These are phyloP conservation scores for Macaca mulatta DNA, from an alignment of 2,113 vertebrate species.

Conservation along the genomic window DNA sequence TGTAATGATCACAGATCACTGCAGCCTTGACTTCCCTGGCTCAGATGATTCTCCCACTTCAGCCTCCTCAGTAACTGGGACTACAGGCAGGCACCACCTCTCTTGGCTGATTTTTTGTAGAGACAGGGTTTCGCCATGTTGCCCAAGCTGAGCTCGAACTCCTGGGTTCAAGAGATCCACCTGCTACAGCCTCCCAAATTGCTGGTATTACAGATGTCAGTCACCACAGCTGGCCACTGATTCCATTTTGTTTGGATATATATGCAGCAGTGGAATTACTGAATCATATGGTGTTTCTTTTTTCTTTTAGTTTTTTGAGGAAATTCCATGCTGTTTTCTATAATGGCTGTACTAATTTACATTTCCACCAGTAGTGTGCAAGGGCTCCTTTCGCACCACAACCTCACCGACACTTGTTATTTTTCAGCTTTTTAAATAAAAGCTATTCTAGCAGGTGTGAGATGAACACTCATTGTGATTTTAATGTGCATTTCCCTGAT, in stretches of 20 bases:
- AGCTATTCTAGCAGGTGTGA: background rate
- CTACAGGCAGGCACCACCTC: background rate
- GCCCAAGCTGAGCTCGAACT: background rate
- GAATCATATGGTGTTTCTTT: background rate
- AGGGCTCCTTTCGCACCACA: background rate
- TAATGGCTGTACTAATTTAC: background rate
- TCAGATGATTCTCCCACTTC: background rate
- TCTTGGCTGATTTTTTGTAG: background rate
- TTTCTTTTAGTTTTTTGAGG: background rate
- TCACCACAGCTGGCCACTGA: no score
- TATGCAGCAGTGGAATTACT: background rate
- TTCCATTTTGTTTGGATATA: background rate
- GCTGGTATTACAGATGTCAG: background rate
- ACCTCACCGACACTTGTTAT: background rate
- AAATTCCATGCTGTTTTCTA: background rate
- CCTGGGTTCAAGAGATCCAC: background rate
- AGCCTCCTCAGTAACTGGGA: background rate
- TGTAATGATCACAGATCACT: background rate
- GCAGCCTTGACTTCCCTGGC: background rate
- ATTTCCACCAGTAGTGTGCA: background rate
- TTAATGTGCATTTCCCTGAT: background rate
- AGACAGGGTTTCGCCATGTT: background rate
- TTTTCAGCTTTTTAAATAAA: background rate
- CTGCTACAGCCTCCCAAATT: background rate
- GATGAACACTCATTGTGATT: background rate